Evolutionary conservation across 2,797 vertebrate species (phyloP), one percentile per base, ranked within the genome.

Genomic region (Hippopotamyrus pictus): DNA sequence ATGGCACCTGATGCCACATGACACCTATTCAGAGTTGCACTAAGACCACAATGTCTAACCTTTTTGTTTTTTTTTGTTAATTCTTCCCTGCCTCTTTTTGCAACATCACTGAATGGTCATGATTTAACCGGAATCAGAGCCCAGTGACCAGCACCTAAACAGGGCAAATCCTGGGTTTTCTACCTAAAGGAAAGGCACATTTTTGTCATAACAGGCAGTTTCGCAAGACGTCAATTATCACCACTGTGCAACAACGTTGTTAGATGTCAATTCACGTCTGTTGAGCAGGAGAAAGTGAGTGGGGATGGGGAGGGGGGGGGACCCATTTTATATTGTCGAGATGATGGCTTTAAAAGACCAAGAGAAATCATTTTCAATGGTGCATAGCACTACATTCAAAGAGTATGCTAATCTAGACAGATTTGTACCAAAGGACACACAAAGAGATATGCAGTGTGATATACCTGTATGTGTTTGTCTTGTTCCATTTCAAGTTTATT

Each of bases 331-430:
- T 82, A 48, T 6, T n/a, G 37, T 83, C 90, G 91, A 90, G 90
- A 91, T 91, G 59, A 93, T 91, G 89, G 92, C 89, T 90, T 82
- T 82, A 90, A 87, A 51, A 88, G 25, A 19, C 19, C n/a, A 19
- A 8, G 7, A 44, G 44, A 88, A 89, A 89, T 83, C 91, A 90
- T 91, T 93, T 92, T 93, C 95, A 95, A 96, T 95, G 96, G 95
- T 96, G 96, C 95, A 95, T 96, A 92, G 94, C 95, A 95, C 95
- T 96, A 97, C 96, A 97, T 96, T 96, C 96, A 96, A 92, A 94
- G 92, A 87, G 29, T 33, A 51, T n/a, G 19, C 19, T 29, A 85
- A 85, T 51, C 9, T 25, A 85, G 46, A 85, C 22, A 48, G 46
- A 85, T 48, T 84, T 29, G 17, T 22, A 83, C 46, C 46, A 51